A percentile compares a stretch with the other conserved stretches of the same genome.
Evolutionary conservation across 2,113 vertebrate species (phyloP).

Genomic region (Cygnus atratus): DNA sequence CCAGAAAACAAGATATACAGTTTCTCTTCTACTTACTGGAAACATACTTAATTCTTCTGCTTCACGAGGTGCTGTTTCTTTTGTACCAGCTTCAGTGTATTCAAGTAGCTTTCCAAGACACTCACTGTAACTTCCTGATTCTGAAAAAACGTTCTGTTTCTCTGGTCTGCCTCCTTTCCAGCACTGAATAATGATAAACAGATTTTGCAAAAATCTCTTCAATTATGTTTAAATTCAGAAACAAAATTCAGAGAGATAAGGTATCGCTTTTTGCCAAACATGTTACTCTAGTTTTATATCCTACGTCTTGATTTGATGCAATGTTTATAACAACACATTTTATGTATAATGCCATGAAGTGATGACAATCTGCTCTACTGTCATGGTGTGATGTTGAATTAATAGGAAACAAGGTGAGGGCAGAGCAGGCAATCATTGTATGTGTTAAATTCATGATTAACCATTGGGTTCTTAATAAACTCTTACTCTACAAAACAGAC

Average conservation of each 20-base stretch:
- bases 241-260: conserved; percentile 56
- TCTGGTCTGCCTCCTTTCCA: conserved; percentile 10
- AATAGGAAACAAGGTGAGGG: conserved; percentile 69
- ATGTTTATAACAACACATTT: conserved; percentile 67
- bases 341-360: conserved; percentile 64
- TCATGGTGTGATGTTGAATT: conserved; percentile 63
- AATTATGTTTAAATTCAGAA: conserved; percentile 49
- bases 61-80: background rate
- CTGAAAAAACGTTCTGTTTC: background rate
- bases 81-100: background rate
- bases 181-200: conserved; percentile 60
- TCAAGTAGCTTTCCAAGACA: background rate
- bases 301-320: conserved; percentile 63
- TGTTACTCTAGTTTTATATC: conserved; percentile 52
- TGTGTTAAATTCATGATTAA: conserved; percentile 68
- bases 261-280: conserved; percentile 57
- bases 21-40: background rate
- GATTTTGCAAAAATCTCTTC: conserved; percentile 49
- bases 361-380: conserved; percentile 69
- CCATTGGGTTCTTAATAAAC: conserved; percentile 63
- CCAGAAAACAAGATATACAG: background rate
- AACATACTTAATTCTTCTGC: background rate
- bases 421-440: conserved; percentile 67
- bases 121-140: background rate
- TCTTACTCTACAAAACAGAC: conserved; percentile 51